Base-by-base conservation (phyloP, 2,888 invertebrate genomes). In the Erpobdella octoculata region DNA sequence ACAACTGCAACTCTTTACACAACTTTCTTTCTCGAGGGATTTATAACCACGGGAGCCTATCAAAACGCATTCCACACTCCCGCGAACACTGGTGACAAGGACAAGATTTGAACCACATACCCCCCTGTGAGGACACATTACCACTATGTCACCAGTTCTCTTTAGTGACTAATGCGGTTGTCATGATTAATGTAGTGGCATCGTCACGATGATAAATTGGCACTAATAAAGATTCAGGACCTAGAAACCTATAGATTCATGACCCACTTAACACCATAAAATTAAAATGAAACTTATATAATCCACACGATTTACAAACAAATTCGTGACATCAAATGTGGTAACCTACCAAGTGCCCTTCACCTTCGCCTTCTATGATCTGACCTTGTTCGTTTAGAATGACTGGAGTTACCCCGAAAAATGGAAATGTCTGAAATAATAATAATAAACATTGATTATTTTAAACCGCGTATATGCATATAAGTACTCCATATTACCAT, bases 371-470 rank as follows among this genome's bases (percentile, higher is more conserved):
- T 75, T 90, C 88, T 28, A 82, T 78, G 71, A 79, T 88, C 78
- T 87, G 87, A 1, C 97, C 97, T 71, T 89, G 89, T 78, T 95
- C 93, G 80, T 92, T 91, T 76, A 98, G 83, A 38, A 98, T 84
- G 36, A 87, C 89, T 12, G 97, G 92, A 75, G 91, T 88, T 2
- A 98, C 92, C 25, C 98, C 97, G 82, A 98, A 97, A 87, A 97
- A 98, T 75, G 98, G 97, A 80, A 93, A 92, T 0, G 92, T 89
- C 91, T 93, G 83, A 8, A 81, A 81, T 74, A 28, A 64, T 33
- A 69, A 28, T 67, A 41, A 41, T 46, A 38, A 28, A 37, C 37
- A 41, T 25, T 41, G 38, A 28, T 67, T 21, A 15, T 9, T 21
- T 59, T 59, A 9, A 9, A 18, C 28, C 41, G 25, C 21, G 12